Base-by-base conservation (phyloP, 2,888 invertebrate species). In the Catonia carolina region DNA sequence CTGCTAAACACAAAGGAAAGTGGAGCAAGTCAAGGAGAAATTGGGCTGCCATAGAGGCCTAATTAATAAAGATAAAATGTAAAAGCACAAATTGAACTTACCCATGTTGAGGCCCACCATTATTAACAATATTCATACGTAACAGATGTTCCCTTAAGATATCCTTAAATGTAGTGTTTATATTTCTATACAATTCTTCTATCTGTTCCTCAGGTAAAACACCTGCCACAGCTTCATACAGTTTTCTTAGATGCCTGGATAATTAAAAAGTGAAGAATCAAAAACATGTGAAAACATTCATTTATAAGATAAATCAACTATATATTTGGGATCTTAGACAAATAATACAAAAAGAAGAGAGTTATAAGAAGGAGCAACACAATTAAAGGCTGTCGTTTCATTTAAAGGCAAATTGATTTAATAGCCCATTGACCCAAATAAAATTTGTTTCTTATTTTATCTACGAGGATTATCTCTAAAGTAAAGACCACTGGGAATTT, bases 81-180 rank as follows among this genome's bases (percentile, higher is more conserved):
- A n/a, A n/a, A n/a, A n/a, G n/a, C n/a, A n/a, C n/a, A n/a, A n/a
- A n/a, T n/a, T n/a, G n/a, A n/a, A 53, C 37, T 35, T 71, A 79
- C 79, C 94, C 95, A 71, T 96, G 95, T 70, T 95, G 92, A 1
- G 96, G 96, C 48, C 95, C 94, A n/a, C 95, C 95, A 75, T 96
- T 92, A 66, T 93, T 95, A 56, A 85, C 83, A 64, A 97, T 90
- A 69, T 92, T 91, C 79, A 94, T 84, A 72, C 85, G 86, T 2
- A 82, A 70, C 64, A 97, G 76, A 70, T 92, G 89, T 67, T 90
- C 87, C 72, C 89, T 79, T 65, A 96, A 75, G 70, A 89, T 85
- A 64, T 85, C 85, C 75, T 93, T 92, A 70, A 97, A 94, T 67
- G 86, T 85, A 69, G 82, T 82, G 74, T 93, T 89, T 52, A 92